Base-by-base conservation (phyloP, 1,140 invertebrate species). In the Aphidius ervi region DNA sequence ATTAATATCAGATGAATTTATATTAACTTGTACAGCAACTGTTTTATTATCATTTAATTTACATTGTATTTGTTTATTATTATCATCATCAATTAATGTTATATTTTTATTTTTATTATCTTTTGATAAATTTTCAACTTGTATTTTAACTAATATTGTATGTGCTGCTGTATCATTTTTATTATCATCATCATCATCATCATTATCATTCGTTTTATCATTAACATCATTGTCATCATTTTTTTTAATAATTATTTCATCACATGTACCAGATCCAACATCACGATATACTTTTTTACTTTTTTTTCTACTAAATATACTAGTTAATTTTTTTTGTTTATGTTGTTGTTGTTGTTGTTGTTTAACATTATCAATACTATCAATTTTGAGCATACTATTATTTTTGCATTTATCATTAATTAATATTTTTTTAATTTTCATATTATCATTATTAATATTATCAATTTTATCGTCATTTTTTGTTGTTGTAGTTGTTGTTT, bases 51-150 rank as follows among this genome's bases (percentile, higher is more conserved):
- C 63, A 41, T 65, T 65, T 40, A 57, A 54, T 50, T 62, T 65
- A 37, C 56, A 61, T 43, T 54, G 50, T 39, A 31, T 31, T 31
- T 31, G 2, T 31, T 31, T 31, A 31, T 31, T 31, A 31, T 31
- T 31, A 31, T 31, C 23, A 31, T 31, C 23, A 31, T 31, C 23
- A 31, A 31, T 31, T 31, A 31, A 31, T 31, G 23, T 31, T 31
- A 31, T 31, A 31, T 31, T 31, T 31, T 31, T 31, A 31, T 31
- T 31, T 31, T 31, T 31, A 31, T 63, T 62, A 6, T 66, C 65
- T 3, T 71, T 69, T 48, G 60, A 62, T 45, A 68, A 73, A 63
- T 72, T 70, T 64, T 75, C 73, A n/a, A 74, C 68, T 56, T 74
- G 68, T 52, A 73, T 74, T 50, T 73, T 72, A 7, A 75, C 68